phyloP scores from a whole-genome alignment of 2,888 invertebrate genomes.

The Theretra japonica region DNA sequence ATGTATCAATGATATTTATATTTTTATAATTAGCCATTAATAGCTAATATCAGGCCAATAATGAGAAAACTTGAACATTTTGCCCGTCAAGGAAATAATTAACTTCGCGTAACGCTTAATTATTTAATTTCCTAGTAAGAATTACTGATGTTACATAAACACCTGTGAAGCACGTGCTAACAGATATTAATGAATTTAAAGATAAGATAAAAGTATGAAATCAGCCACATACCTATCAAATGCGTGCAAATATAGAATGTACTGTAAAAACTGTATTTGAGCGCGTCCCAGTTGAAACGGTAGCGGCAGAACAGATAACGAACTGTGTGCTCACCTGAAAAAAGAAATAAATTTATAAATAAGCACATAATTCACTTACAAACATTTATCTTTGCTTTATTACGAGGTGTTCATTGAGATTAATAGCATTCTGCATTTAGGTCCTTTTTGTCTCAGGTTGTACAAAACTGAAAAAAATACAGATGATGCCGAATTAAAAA shows the following conservation, averaged over 20 bases:
- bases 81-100: no score
- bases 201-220: conserved; percentile 8
- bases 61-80: no score
- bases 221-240: conserved; percentile 62
- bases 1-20: no score
- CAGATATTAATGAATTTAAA: not conserved
- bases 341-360: not conserved
- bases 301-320: conserved; percentile 76
- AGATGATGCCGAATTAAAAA: no score
- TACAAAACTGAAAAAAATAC: no score
- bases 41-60: no score
- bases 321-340: conserved; percentile 76
- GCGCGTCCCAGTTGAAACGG: conserved; percentile 80
- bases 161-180: not conserved
- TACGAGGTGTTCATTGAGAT: no score
- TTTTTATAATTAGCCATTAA: no score
- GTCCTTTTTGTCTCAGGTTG: no score
- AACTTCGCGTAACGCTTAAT: not conserved
- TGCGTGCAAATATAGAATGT: conserved; percentile 74
- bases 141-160: not conserved
- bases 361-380: not conserved
- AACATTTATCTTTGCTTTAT: no score
- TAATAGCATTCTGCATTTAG: no score
- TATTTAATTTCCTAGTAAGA: not conserved
- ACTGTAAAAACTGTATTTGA: conserved; percentile 74